These are phyloP conservation scores for Chloroclystis v-ata DNA, from an alignment of 2,888 invertebrate genomes.

Conservation along the genomic window DNA sequence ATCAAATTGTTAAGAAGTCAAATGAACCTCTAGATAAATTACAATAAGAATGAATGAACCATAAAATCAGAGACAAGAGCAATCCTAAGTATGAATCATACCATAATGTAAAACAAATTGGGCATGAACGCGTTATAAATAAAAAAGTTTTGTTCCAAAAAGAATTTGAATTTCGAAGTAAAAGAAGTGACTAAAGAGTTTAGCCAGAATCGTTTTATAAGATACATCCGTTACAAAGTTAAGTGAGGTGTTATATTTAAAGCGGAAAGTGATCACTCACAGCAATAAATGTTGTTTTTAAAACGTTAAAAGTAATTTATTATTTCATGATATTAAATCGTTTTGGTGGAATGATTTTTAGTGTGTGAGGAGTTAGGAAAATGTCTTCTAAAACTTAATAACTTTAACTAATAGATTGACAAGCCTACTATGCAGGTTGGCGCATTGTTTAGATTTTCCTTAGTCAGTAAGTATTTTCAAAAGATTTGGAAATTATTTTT, in stretches of 20 bases:
- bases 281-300: slow-evolving; percentile 35
- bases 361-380: neutral
- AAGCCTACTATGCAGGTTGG: no score
- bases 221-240: slow-evolving; percentile 27
- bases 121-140: slow-evolving; percentile 36
- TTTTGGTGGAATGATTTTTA: slow-evolving; percentile 25
- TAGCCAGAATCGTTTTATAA: slow-evolving; percentile 42
- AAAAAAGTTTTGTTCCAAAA: slow-evolving; percentile 24
- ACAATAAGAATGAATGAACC: no score
- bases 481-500: no score
- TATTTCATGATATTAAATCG: slow-evolving; percentile 31
- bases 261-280: slow-evolving; percentile 30
- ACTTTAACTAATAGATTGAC: no score
- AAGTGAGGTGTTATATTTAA: slow-evolving; percentile 35
- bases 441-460: no score
- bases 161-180: slow-evolving; percentile 40
- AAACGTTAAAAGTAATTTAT: slow-evolving; percentile 37
- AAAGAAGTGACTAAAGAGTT: slow-evolving; percentile 55
- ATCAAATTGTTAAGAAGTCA: no score
- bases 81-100: slow-evolving; percentile 51
- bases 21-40: no score
- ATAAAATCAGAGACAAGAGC: slow-evolving; percentile 34
- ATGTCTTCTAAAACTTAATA: neutral
- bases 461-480: no score
- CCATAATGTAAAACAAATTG: slow-evolving; percentile 48